Base-by-base conservation (phyloP, 2,113 vertebrate species). In the Arizona elegans region DNA sequence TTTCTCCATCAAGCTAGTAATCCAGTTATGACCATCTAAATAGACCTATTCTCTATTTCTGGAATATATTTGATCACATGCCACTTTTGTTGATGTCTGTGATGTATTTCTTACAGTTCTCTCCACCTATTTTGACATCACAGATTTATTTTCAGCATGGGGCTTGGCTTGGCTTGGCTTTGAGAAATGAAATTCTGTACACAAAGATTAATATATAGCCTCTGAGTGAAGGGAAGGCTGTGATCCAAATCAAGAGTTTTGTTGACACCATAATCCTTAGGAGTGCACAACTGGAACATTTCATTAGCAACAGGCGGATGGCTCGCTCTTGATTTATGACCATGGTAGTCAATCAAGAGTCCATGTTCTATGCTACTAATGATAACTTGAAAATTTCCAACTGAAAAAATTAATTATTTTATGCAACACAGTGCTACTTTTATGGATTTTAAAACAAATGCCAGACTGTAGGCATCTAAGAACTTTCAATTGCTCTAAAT, bases 161-260 rank as follows among this genome's bases (percentile, higher is more conserved):
- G 11, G 93, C 93, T 93, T n/a, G 88, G 70, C 33, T 70, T 70
- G 29, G 29, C 19, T 86, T 52, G 87, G 1, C 86, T 94, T 86
- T 81, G 24, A 95, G 91, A 81, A 0, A 86, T 96, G 93, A 95
- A 96, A 96, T 81, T 92, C 93, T 95, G 95, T 93, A 96, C 92
- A 95, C 96, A 94, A 96, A 92, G 95, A 96, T 92, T 91, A 96
- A 94, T 94, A 90, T 70, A 94, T 0, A 17, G 92, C 92, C 94
- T 29, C 70, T 96, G 96, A 97, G 95, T 97, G 96, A 97, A 97
- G 95, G 96, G 96, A 94, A 94, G 94, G 94, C 96, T 97, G 96
- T 91, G 94, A 96, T 92, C 96, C 97, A 97, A 97, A 97, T 97
- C 96, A 96, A 96, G 95, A 93, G 94, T 95, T 96, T 96, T 96